phyloP scores from a whole-genome alignment of 2,797 vertebrate species.

The Enteromius treurensis region DNA sequence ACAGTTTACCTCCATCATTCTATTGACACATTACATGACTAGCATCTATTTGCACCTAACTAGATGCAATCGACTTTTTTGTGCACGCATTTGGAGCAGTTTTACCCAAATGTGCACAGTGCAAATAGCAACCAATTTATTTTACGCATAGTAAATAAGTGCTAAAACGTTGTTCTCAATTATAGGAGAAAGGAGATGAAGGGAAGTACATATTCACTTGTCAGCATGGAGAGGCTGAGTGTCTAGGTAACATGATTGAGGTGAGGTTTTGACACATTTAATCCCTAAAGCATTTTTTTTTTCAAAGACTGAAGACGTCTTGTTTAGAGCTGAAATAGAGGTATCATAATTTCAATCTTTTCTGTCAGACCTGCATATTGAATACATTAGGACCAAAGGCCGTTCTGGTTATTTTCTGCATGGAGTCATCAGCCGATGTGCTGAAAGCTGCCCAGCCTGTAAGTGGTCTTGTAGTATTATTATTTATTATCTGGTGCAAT shows the following conservation, averaged over 20 bases:
- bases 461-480: constrained; percentile 39
- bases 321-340: neutral
- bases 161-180: neutral
- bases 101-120: neutral
- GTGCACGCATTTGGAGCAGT: neutral
- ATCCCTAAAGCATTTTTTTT: neutral
- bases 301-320: neutral
- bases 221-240: constrained; percentile 89
- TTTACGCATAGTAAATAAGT: neutral
- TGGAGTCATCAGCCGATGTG: constrained; percentile 77
- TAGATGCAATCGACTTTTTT: neutral
- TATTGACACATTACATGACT: neutral
- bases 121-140: neutral
- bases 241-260: constrained; percentile 92
- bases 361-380: constrained; percentile 82
- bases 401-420: constrained; percentile 80
- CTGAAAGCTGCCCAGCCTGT: constrained; percentile 70
- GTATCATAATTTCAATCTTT: neutral
- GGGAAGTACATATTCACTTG: constrained; percentile 80
- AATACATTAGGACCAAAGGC: constrained; percentile 54
- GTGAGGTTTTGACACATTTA: constrained; percentile 67
- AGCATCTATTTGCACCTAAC: neutral
- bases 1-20: neutral
- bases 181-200: constrained; percentile 77
- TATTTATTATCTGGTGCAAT: neutral